A percentile compares a stretch with the other conserved stretches of the same genome.
These are phyloP conservation scores for Microcebus ravelobensis DNA, from an alignment of 2,113 vertebrate species.

Conservation along the genomic window DNA sequence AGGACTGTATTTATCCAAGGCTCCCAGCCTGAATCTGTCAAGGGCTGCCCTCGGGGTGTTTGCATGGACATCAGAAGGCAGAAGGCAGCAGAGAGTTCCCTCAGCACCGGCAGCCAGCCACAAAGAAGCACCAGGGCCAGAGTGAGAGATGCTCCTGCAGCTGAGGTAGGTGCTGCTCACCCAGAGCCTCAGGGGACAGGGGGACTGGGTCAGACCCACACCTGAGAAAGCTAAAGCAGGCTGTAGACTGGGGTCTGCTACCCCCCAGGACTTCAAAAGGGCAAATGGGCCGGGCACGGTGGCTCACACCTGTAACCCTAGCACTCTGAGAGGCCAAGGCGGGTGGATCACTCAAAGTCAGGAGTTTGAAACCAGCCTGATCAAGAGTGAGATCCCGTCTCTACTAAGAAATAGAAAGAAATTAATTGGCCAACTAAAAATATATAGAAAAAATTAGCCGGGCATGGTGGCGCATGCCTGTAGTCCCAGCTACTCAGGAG, in stretches of 20 bases:
- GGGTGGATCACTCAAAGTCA: too few species aligned
- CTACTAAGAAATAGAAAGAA: too few species aligned
- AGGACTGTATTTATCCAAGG: neutral
- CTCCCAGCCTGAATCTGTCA: neutral
- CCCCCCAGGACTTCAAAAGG: neutral
- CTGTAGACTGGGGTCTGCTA: neutral
- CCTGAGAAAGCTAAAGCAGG: neutral
- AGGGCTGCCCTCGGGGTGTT: neutral
- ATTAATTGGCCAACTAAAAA: too few species aligned
- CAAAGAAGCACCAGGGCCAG: neutral
- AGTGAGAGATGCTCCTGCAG: neutral
- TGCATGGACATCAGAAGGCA: neutral
- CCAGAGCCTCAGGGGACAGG: rapidly evolving
- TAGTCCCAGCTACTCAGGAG: too few species aligned
- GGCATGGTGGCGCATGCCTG: too few species aligned
- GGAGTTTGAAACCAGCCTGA: too few species aligned
- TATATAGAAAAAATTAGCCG: too few species aligned
- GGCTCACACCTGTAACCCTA: too few species aligned
- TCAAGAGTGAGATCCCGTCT: too few species aligned
- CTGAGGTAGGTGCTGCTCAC: neutral
- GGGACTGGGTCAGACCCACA: neutral
- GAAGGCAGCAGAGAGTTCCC: neutral
- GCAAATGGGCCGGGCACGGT: neutral
- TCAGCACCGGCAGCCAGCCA: neutral
- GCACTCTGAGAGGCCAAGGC: too few species aligned